Base-by-base conservation (phyloP, 2,113 vertebrate genomes). In the Nycticebus coucang region DNA sequence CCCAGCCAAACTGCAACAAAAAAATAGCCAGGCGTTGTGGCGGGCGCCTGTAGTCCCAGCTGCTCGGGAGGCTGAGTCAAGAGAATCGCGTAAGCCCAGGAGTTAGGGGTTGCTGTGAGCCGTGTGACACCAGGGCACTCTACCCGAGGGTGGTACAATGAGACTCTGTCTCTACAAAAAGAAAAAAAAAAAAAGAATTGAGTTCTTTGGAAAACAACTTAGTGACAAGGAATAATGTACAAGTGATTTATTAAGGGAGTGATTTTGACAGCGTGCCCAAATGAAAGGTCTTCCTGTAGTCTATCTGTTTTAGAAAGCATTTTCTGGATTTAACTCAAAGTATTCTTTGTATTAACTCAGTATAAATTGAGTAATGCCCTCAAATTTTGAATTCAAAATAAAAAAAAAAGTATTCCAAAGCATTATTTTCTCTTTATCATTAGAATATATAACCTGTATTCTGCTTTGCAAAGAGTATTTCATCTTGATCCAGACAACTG, bases 351-450 rank as follows among this genome's bases (percentile, higher is more conserved):
- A 69, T 79, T 72, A 79, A 62, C 1, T 64, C n/a, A 80, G 37
- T 50, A 59, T 37, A 68, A 14, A 68, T 26, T 79, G 64, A 85
- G 4, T 35, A 69, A 13, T 86, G 33, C 10, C 14, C 45, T 60
- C n/a, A 95, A 68, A 59, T 62, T 7, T 45, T 94, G 80, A 81
- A 89, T 71, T 87, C 1, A 24, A 95, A 93, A 92, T 89, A 77
- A 89, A 64, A 2, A 64, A 2, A n/a, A 80, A 30, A 28, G 45
- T 50, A 92, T 68, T 80, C 30, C 18, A 55, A 89, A 62, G n/a
- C 30, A 28, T 77, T 59, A 84, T 68, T 92, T 77, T 24, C 37
- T 69, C 90, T 21, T 26, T 69, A 81, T 19, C 57, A 19, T 35
- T 78, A 77, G 2, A 45, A 87, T 13, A 28, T 84, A 2, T 57